phyloP scores from a whole-genome alignment of 2,797 vertebrate genomes.

The Halcyon smyrnensis region DNA sequence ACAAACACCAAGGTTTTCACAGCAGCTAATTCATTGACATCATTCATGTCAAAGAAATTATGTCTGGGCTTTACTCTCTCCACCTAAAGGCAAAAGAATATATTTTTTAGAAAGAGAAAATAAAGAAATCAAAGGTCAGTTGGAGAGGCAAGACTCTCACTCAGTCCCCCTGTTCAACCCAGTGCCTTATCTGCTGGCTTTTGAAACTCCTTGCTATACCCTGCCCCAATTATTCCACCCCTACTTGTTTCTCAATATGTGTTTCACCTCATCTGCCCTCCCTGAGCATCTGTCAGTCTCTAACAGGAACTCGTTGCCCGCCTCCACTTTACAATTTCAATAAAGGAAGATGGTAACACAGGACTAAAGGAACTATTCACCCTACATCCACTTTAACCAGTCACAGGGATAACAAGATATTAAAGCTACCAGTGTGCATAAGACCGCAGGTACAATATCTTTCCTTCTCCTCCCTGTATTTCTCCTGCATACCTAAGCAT shows the following conservation, averaged over 20 bases:
- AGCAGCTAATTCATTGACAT: neutral
- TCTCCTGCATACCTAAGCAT: neutral
- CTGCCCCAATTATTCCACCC: neutral
- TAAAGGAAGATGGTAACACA: neutral
- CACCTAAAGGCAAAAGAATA: neutral
- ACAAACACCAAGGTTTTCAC: neutral
- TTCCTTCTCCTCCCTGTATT: neutral
- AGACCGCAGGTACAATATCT: neutral
- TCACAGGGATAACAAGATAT: neutral
- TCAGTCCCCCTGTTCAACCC: neutral
- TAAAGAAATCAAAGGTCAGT: neutral
- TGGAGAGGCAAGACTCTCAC: neutral
- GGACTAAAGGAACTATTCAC: neutral
- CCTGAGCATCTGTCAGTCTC: neutral
- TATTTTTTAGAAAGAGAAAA: neutral
- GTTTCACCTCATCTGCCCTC: fast-evolving
- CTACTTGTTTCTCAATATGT: neutral
- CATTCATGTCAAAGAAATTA: neutral
- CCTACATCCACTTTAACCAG: neutral
- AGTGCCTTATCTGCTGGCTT: neutral
- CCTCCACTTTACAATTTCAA: neutral
- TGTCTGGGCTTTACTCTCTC: neutral
- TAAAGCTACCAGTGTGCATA: neutral
- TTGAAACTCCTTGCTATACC: neutral
- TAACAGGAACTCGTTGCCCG: fast-evolving